phyloP scores from a whole-genome alignment of 2,113 vertebrate species.

The Apodemus sylvaticus region DNA sequence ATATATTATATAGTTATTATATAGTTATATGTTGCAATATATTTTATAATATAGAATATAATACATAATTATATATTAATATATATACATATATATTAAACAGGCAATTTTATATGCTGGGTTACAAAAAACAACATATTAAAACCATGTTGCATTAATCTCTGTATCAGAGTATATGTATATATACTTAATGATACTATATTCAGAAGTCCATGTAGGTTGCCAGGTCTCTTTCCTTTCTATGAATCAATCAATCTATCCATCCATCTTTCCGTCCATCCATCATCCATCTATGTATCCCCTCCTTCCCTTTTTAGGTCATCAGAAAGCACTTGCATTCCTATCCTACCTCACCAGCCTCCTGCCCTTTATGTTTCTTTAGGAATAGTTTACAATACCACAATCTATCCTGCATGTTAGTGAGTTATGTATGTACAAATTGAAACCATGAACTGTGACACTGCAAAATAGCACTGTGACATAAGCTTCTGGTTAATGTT shows the following conservation, averaged over 20 bases:
- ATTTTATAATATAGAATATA: too few species aligned
- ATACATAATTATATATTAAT: too few species aligned
- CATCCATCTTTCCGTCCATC: not conserved
- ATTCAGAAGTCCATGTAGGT: slow-evolving; percentile 80
- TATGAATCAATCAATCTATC: not conserved
- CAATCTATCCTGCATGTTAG: slow-evolving; percentile 80
- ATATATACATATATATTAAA: too few species aligned
- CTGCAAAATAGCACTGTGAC: slow-evolving; percentile 87
- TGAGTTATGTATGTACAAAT: slow-evolving; percentile 85
- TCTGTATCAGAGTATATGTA: slow-evolving; percentile 30
- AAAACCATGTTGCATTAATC: slow-evolving; percentile 73
- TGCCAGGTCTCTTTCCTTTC: not conserved
- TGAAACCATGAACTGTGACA: slow-evolving; percentile 88
- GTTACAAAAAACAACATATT: too few species aligned
- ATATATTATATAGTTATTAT: too few species aligned
- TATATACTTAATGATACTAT: slow-evolving; percentile 76
- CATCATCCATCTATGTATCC: not conserved
- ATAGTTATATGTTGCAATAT: too few species aligned
- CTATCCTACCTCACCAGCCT: not conserved
- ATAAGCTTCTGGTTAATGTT: slow-evolving; percentile 87
- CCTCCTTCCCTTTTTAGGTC: not conserved
- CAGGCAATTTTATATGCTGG: too few species aligned
- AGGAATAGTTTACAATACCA: slow-evolving; percentile 81
- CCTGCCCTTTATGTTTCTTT: slow-evolving; percentile 53
- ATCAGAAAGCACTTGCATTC: not conserved